Base-by-base conservation (phyloP, 2,888 invertebrate genomes). In the Allacma fusca region DNA sequence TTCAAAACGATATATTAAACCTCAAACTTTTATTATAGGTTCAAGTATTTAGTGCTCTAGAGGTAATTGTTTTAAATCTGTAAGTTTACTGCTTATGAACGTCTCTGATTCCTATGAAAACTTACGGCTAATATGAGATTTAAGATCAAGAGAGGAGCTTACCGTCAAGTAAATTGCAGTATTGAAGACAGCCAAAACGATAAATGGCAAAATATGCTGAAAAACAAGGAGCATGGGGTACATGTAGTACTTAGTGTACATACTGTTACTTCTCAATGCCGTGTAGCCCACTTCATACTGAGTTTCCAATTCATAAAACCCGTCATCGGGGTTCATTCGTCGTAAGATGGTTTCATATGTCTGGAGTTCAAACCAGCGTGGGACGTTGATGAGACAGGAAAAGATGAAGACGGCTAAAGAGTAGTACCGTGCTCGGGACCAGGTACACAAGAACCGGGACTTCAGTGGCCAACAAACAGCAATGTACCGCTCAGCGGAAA, bases 391-490 rank as follows among this genome's bases (percentile, higher is more conserved):
- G 73, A 93, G 86, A 68, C 93, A 87, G 12, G 96, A 92, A 85
- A 95, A 92, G 65, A 93, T 87, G 13, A 93, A 91, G 84, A 96
- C 94, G 43, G 91, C 90, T 29, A 93, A 88, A 75, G 97, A 94
- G 86, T 95, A 96, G 85, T 94, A 90, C 81, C 94, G 91, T 75
- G 93, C 97, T 81, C 92, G 90, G 71, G 92, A 92, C 85, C 95
- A 94, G 1, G 97, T 97, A 88, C 97, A 97, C 83, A 97, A 90
- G 1, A 94, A 93, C 74, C 95, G 90, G 1, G 97, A 96, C 81
- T 91, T 91, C 72, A 97, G 89, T 0, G 97, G 97, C 34, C 94
- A 94, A 86, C 94, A 95, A 44, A 95, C 94, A 4, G 97, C 97
- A 80, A 97, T 95, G 89, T 96, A 98, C 75, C 98, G 90, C 87